phyloP scores from a whole-genome alignment of 2,888 invertebrate genomes.

The Trachelus tabidus region DNA sequence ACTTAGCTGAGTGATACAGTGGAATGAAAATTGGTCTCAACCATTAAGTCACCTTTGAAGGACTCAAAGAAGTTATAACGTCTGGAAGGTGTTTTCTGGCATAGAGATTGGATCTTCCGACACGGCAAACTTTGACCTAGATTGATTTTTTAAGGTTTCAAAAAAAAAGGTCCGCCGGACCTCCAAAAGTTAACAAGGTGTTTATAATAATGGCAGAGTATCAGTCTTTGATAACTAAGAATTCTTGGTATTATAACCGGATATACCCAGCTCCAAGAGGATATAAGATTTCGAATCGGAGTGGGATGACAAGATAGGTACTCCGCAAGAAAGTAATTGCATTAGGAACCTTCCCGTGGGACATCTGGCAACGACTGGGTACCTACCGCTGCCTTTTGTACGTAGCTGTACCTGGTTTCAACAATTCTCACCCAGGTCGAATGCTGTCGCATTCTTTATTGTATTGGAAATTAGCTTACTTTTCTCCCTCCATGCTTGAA shows the following conservation, averaged over 20 bases:
- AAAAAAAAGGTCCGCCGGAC: no score
- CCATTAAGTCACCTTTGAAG: neutral
- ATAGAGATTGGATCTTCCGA: no score
- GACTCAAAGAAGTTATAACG: no score
- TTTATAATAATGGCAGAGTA: neutral
- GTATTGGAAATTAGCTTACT: neutral
- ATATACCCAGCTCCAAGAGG: neutral
- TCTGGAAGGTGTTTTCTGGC: no score
- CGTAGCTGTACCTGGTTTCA: neutral
- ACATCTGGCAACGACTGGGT: conserved; percentile 5
- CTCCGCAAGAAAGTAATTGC: conserved; percentile 17
- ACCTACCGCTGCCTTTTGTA: neutral
- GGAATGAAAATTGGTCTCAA: neutral
- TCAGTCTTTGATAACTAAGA: neutral
- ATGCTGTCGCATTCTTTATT: neutral
- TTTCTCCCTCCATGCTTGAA: neutral
- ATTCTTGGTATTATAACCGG: neutral
- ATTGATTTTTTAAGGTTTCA: no score
- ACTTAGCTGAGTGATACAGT: no score
- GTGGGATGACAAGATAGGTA: conserved; percentile 10
- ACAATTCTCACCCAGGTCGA: neutral
- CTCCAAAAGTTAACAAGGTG: no score
- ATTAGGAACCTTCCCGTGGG: conserved; percentile 12
- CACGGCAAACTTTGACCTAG: no score
- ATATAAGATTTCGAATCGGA: conserved; percentile 3